A percentile compares a stretch with the other conserved stretches of the same genome.
Evolutionary conservation across 2,797 vertebrate species (phyloP).

Genomic region (Halcyon leucocephala): DNA sequence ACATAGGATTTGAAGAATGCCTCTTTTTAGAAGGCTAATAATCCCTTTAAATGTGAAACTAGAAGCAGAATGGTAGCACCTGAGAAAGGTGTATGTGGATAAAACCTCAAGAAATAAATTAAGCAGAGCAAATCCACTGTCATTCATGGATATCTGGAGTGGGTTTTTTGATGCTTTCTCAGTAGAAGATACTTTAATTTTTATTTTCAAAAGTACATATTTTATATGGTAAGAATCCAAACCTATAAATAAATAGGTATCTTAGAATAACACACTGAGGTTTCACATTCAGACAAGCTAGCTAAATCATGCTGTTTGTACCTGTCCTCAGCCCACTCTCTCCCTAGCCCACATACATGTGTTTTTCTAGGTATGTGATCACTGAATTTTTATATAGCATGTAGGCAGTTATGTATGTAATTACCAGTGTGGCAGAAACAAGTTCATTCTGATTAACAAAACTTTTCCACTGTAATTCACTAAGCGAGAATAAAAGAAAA

Average conservation of each 20-base stretch:
- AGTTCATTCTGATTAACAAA: conserved; percentile 13
- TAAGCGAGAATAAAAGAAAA: neutral
- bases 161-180: neutral
- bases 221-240: neutral
- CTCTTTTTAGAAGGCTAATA: neutral
- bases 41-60: neutral
- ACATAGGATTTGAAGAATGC: neutral
- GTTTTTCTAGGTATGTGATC: conserved; percentile 44
- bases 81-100: conserved; percentile 24
- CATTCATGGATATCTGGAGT: neutral
- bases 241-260: neutral
- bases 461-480: neutral
- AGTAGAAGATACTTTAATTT: neutral
- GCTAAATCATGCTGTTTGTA: neutral
- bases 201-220: neutral
- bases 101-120: conserved; percentile 22
- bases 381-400: conserved; percentile 24
- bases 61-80: neutral
- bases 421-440: neutral
- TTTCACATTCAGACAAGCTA: conserved; percentile 5
- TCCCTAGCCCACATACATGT: conserved; percentile 16
- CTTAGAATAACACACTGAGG: conserved; percentile 1
- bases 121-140: conserved; percentile 12
- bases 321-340: conserved; percentile 44
- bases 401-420: conserved; percentile 52